phyloP scores from a whole-genome alignment of 2,113 vertebrate genomes.

The Microcebus ravelobensis region DNA sequence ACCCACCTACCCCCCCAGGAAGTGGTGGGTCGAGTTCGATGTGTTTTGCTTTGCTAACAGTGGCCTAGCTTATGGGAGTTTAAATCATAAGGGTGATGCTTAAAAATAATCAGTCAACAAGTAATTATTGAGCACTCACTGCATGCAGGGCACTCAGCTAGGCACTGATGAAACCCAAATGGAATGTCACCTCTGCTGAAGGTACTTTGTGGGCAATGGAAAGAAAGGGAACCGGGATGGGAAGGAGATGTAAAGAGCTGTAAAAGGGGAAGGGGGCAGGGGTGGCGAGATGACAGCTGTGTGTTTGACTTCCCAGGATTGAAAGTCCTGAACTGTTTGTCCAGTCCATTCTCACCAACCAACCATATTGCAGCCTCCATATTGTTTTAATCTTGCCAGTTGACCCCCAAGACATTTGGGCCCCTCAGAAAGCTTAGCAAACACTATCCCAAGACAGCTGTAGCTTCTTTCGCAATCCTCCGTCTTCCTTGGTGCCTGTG shows the following conservation, averaged over 20 bases:
- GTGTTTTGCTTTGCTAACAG: slow-evolving; percentile 60
- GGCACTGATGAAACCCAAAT: background rate
- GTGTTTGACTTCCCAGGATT: slow-evolving; percentile 49
- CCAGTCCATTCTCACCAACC: background rate
- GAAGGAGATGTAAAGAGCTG: background rate
- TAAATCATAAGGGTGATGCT: background rate
- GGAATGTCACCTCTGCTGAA: background rate
- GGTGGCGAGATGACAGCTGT: background rate
- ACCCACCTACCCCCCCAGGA: slow-evolving; percentile 65
- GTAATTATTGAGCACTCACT: background rate
- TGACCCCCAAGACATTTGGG: background rate
- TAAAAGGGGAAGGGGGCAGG: background rate
- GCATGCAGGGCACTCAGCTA: background rate
- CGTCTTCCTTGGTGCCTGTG: background rate
- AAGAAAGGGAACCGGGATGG: background rate
- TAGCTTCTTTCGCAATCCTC: background rate
- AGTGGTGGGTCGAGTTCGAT: slow-evolving; percentile 48
- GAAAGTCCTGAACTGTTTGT: slow-evolving; percentile 20
- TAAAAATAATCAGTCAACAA: slow-evolving; percentile 6
- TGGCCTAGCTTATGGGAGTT: background rate
- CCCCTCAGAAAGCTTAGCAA: background rate
- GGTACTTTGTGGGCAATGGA: background rate
- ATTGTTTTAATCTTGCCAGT: slow-evolving; percentile 8
- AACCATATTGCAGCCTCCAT: background rate
- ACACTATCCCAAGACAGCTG: background rate